Base-by-base conservation (phyloP, 37 sponge, comb jelly and placozoan genomes). In the Dysidea cf. avara region DNA sequence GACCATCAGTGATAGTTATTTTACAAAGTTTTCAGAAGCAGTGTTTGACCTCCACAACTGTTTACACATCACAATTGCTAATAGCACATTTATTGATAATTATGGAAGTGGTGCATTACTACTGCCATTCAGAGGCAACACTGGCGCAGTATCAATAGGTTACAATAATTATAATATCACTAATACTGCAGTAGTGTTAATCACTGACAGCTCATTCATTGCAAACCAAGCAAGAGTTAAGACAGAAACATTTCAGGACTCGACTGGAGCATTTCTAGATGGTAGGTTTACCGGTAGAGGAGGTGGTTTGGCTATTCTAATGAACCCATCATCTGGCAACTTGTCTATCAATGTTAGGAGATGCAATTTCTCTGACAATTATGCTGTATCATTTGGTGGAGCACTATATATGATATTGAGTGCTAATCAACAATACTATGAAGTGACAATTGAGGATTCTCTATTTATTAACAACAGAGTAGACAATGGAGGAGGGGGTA, bases 31-130 rank as follows among this genome's bases (percentile, higher is more conserved):
- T 43, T 38, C 71, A 39, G 83, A 87, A 24, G 88, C 88, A 26
- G 83, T 66, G 1, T 65, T 87, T 18, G 88, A 87, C 59, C 71
- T 87, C 9, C 82, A 55, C 61, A 87, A 87, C 79, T 74, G 61
- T 38, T 47, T 40, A 6, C 16, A 64, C 9, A 56, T 77, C 51
- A 17, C 43, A 4, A 52, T 87, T 12, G 57, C 66, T 18, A 43
- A 71, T 49, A 71, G 71, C 22, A 56, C 53, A 0, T 73, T 87
- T 49, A 22, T 49, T 9, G 36, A 77, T 55, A 87, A 82, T 37
- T 11, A 35, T 47, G 88, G 83, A 29, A 71, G 50, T 60, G 80
- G 80, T 2, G 59, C 65, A 16, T 40, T 26, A 2, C 34, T 20
- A 12, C 2, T 25, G 1, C 22, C 79, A 28, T 85, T 40, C 30